Conservation (phyloP, 2,888 invertebrate species). For the Oligia strigilis region DNA sequence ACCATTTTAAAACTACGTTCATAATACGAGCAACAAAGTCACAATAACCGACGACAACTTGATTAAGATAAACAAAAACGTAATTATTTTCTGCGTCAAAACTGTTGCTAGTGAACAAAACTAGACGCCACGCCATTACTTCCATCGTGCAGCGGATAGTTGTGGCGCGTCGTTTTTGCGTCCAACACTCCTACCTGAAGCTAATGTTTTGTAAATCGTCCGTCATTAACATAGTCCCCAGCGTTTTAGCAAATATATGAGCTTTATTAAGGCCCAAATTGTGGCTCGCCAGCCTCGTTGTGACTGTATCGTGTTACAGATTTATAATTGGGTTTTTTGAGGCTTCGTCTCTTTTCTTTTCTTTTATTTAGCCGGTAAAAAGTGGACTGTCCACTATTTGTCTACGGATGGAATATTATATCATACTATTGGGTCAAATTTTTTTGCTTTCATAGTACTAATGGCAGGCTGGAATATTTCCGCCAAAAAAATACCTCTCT, state of each 20-base stretch:
- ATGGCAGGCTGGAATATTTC: no score
- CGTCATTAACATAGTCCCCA: constrained; percentile 63
- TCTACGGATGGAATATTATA: background rate
- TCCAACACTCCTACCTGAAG: constrained; percentile 55
- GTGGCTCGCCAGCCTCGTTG: background rate
- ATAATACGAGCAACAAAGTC: background rate
- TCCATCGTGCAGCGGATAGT: constrained; percentile 61
- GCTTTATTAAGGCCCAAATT: constrained; percentile 19
- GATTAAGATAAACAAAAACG: background rate
- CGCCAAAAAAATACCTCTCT: background rate
- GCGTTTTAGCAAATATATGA: constrained; percentile 63
- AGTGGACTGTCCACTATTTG: background rate
- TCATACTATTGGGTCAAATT: background rate
- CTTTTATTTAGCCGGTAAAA: background rate
- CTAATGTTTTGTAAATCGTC: constrained; percentile 73
- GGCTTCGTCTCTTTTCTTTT: no score
- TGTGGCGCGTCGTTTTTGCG: constrained; percentile 65
- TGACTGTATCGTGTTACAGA: background rate
- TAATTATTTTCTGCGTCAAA: background rate
- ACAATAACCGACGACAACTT: no score
- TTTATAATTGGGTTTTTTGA: constrained; percentile 19
- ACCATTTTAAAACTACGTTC: background rate
- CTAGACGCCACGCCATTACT: background rate
- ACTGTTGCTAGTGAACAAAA: background rate
- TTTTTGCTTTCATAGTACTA: background rate